Base-by-base conservation (phyloP, 2,888 invertebrate genomes). In the Drosophila villosipedis region DNA sequence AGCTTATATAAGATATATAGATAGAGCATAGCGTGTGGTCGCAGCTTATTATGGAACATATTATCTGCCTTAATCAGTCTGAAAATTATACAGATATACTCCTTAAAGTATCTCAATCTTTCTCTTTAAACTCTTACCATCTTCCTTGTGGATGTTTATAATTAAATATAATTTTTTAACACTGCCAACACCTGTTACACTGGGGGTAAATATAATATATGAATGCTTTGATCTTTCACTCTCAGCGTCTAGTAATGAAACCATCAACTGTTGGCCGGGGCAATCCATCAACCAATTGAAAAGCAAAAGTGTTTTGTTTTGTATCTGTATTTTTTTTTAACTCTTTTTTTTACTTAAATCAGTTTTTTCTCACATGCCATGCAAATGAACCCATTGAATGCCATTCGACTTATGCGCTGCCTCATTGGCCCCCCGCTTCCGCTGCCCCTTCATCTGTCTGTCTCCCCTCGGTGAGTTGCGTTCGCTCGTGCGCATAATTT, bases 401-500 rank as follows among this genome's bases (percentile, higher is more conserved):
- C 83, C 64, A 82, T 85, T 80, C 58, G 82, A 84, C 88, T 80
- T 89, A 75, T 79, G 84, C 80, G 68, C 86, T 80, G 83, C 73
- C 69, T 55, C 70, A 50, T 60, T 62, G 63, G 58, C 64, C 65
- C 55, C 59, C 47, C 54, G 37, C 43, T 49, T 39, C 52, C 49
- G 30, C 39, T 43, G 53, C 49, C 39, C 53, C 33, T 50, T 31
- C 43, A n/a, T 2, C 12, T 22, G 9, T 31, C 30, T 16, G 25
- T 39, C 12, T 16, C 54, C 39, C 22, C 53, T 31, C 31, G 25
- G 25, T 25, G 30, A 31, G 73, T 22, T 31, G 54, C 50, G 89
- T 71, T 82, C 88, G 90, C 90, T 84, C 88, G 88, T 89, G 90
- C 83, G 85, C 85, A 90, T 86, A 86, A 86, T 86, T 85, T 86